Evolutionary conservation across 2,888 invertebrate genomes (phyloP), one percentile per base, ranked within the genome.

Genomic region (Tachystola acroxantha): DNA sequence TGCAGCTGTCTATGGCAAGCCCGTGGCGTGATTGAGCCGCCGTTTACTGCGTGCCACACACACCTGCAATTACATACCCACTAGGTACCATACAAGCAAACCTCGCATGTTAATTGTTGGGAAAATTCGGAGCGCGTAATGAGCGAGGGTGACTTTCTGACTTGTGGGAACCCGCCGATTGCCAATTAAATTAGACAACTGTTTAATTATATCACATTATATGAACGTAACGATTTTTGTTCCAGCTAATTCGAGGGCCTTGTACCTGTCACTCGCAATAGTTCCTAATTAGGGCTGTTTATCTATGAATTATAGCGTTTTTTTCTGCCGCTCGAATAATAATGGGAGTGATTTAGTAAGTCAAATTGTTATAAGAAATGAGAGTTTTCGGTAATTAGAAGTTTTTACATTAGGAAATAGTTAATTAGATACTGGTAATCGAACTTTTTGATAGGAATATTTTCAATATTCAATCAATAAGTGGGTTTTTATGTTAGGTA

Each of bases 151-250:
- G 78, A 71, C 75, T 75, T 75, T 72, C 64, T 70, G 73, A 65
- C 75, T 70, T 70, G 79, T 84, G 85, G 82, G 85, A 85, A 84
- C 79, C 57, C 67, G 64, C 85, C 66, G 64, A 74, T 80, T 82
- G 85, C 82, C 81, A 84, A 85, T 85, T 82, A 81, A 74, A 77
- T 77, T 77, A 78, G 80, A 82, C 78, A 79, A 80, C 75, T 80
- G 70, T 77, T 79, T 75, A 75, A 79, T 85, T 81, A 81, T 64
- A 68, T 63, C 63, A 29, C 36, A 32, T 39, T 36, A 42, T 39
- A 50, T 44, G 34, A 41, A 42, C 37, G 44, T 39, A 48, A 50
- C 62, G 57, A 70, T 67, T 75, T 67, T 55, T 56, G 64, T 55
- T 43, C 46, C 59, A 53, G 58, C 62, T 71, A 67, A 68, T 65